Evolutionary conservation across 2,113 vertebrate genomes (phyloP).

Genomic region (Thinocorus orbignyianus): DNA sequence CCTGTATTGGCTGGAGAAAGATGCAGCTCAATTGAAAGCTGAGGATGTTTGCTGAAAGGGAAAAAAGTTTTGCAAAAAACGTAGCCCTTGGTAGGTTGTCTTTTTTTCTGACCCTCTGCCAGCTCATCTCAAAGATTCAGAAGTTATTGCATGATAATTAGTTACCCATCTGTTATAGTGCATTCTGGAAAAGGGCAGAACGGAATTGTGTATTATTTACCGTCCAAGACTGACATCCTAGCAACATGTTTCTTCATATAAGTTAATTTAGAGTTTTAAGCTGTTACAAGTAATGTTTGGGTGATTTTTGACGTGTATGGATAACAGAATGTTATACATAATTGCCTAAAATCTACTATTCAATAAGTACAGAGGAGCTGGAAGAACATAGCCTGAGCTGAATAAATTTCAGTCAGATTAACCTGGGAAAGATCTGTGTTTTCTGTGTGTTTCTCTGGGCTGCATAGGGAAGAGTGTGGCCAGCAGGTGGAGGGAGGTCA

Average conservation of each 20-base stretch:
- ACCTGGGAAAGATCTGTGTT: neutral
- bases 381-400: neutral
- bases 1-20: accelerated
- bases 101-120: neutral
- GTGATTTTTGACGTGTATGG: neutral
- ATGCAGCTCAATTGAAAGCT: neutral
- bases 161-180: neutral
- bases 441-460: neutral
- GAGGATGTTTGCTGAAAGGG: accelerated
- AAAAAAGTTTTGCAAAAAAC: neutral
- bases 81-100: accelerated
- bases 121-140: neutral
- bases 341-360: neutral
- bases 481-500: no score
- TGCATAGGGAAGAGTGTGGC: no score
- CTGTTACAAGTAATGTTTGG: neutral
- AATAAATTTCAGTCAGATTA: neutral
- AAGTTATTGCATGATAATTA: neutral
- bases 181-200: neutral
- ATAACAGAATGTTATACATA: neutral
- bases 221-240: neutral
- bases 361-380: neutral
- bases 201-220: neutral
- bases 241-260: neutral
- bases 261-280: neutral